Base-by-base conservation (phyloP, 2,888 invertebrate species). In the Ectropis crepuscularia region DNA sequence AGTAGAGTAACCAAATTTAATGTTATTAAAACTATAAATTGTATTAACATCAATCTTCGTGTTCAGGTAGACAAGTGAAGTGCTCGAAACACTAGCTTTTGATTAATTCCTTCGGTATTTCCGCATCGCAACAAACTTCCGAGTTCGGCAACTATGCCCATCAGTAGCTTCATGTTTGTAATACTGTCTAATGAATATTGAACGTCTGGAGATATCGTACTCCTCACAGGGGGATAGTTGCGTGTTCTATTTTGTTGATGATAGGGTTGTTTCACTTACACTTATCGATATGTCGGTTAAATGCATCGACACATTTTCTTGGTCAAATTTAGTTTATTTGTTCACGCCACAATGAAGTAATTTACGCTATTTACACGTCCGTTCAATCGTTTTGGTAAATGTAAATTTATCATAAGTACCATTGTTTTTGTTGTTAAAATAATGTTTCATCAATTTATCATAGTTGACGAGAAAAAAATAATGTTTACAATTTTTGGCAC, bases 171-270 rank as follows among this genome's bases (percentile, higher is more conserved):
- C 79, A 76, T 77, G 79, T 77, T 78, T 75, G 73, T 80, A 78
- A 80, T 82, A 80, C 72, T 69, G 63, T 73, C 71, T 86, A 80
- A 84, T 84, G 81, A 85, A 85, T 85, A 86, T 85, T 81, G 79
- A 84, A 80, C 79, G 79, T 74, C 73, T 80, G 78, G 76, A 79
- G 75, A 76, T 75, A 75, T 54, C 10, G 6, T 37, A 45, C 41
- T 57, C 65, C 41, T 57, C 65, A 70, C 68, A 70, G 74, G 69
- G 70, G 73, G 75, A 77, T 71, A 70, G 16, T 50, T 51, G 50
- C 54, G 58, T 55, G 53, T 57, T 28, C 43, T 53, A 42, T 53
- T 10, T 10, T 49, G 63, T 69, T 41, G 41, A 10, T 41, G 41
- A 9, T 10, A 41, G 41, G 10, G 41, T 28, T 28, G 16, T 28